These are phyloP conservation scores for Turritopsis dohrnii DNA, from an alignment of 30 jellyfish, hydroid and myxozoan species.

Conservation along the genomic window DNA sequence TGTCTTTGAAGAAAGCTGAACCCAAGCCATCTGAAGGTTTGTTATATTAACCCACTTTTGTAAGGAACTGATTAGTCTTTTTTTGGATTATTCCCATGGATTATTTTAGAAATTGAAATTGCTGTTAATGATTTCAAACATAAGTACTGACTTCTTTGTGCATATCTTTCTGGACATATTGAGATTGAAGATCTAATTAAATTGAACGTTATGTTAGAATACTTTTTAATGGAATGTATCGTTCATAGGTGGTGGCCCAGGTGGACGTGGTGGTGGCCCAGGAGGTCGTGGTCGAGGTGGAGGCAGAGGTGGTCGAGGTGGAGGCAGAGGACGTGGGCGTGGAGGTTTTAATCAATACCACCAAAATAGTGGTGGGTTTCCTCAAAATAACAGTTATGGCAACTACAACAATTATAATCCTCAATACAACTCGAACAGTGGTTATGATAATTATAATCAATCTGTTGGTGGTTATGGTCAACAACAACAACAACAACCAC, in stretches of 20 bases:
- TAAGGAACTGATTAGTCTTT: neutral
- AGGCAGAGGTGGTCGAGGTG: slow-evolving; percentile 66
- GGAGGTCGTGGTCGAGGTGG: slow-evolving; percentile 59
- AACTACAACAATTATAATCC: neutral
- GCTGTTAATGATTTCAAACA: neutral
- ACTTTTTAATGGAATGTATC: slow-evolving; percentile 44
- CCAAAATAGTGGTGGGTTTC: neutral
- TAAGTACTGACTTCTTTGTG: too few relatives aligned
- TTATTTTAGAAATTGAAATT: too few relatives aligned
- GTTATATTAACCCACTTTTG: neutral
- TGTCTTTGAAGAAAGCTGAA: slow-evolving; percentile 69
- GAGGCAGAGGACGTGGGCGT: slow-evolving; percentile 74
- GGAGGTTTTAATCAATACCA: neutral
- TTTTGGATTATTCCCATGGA: too few relatives aligned
- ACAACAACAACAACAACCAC: neutral
- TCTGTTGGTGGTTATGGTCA: slow-evolving; percentile 5
- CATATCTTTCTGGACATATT: too few relatives aligned
- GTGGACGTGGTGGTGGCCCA: slow-evolving; percentile 42
- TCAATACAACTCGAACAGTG: neutral
- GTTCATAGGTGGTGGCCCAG: slow-evolving; percentile 50
- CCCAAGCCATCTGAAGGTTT: slow-evolving; percentile 54
- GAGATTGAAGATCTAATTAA: too few relatives aligned
- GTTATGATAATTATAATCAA: neutral
- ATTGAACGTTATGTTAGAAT: too few relatives aligned
- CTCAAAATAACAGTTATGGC: slow-evolving; percentile 11